Base-by-base conservation (phyloP, 2,113 vertebrate genomes). In the Rhombomys opimus region DNA sequence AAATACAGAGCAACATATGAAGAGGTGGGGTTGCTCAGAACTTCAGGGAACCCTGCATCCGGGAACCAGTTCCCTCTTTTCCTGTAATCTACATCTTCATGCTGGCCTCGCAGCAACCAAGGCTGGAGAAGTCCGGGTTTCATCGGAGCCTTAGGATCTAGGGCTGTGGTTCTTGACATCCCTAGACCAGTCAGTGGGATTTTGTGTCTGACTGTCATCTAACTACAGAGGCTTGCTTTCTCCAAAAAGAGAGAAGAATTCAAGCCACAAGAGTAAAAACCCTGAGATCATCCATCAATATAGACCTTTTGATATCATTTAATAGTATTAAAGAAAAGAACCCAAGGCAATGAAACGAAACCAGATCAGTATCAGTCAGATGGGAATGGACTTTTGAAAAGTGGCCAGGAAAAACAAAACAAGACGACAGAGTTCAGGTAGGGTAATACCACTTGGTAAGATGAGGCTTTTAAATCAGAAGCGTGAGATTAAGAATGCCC, bases 311-410 rank as follows among this genome's bases (percentile, higher is more conserved):
- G 89, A 86, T 50, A 73, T 2, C 68, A 32, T 75, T 91, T 95
- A 89, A 85, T 68, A 80, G 70, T 65, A 92, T 75, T 80, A 90
- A 87, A 73, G 46, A 86, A 91, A 92, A 87, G 52, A 96, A 85
- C 7, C 59, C 61, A 81, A 93, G 20, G 7, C 90, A 73, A 87
- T 90, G 18, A 80, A 95, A 96, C 89, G 18, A 91, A 80, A 90
- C 23, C 70, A 91, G 73, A 38, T 90, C 46, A 90, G 70, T 70
- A 52, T 10, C 46, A 35, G 59, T 82, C 77, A 87, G 73, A 86
- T 68, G 88, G 27, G 78, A 95, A 61, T 76, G 35, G 87, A 57
- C 87, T 70, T 96, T 61, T 77, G 46, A 96, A 90, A 94, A 85
- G 20, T 72, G 32, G 50, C 22, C 17, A 38, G 38, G 20, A 73